Base-by-base conservation (phyloP, 2,888 invertebrate genomes). In the Prostheceraeus crozeri region DNA sequence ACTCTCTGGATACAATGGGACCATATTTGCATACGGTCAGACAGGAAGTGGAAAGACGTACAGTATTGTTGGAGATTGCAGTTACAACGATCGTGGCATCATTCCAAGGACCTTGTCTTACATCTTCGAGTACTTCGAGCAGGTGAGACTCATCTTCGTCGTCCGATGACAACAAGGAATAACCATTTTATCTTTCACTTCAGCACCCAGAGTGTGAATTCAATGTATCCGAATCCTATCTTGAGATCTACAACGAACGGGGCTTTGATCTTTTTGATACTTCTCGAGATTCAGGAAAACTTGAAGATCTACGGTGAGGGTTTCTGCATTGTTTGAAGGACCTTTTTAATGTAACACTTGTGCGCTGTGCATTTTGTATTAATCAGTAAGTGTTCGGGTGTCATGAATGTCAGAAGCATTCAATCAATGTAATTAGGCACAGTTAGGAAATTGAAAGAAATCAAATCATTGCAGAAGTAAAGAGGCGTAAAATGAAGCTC, bases 1-100 rank as follows among this genome's bases (percentile, higher is more conserved):
- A 10, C 63, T 77, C 28, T 63, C 68, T 61, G 76, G 76, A 16
- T 77, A 76, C 66, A 76, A 76, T 73, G 76, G 76, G 25, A 76
- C 76, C 6, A 73, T 76, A 57, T 76, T 76, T 70, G 76, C 76
- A 6, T 76, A 76, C 71, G 76, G 76, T 30, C 67, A 77, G 75
- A 77, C 77, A 40, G 76, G 77, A 1, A 76, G 76, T 68, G 77
- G 77, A 1, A 77, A 77, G 64, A 77, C 77, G 2, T 77, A 74
- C 63, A 77, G 76, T 1, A 76, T 77, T 60, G 76, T 76, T 3
- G 77, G 77, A 25, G 76, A 75, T 16, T 71, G 74, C 4, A 75
- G 76, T 59, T 76, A 72, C 48, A 60, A 64, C 1, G 76, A 76
- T 62, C 62, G 76, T 45, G 76, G 76, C 33, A 75, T 77, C 59